Evolutionary conservation across 2,113 vertebrate species (phyloP).

Genomic region (Dipodomys spectabilis): DNA sequence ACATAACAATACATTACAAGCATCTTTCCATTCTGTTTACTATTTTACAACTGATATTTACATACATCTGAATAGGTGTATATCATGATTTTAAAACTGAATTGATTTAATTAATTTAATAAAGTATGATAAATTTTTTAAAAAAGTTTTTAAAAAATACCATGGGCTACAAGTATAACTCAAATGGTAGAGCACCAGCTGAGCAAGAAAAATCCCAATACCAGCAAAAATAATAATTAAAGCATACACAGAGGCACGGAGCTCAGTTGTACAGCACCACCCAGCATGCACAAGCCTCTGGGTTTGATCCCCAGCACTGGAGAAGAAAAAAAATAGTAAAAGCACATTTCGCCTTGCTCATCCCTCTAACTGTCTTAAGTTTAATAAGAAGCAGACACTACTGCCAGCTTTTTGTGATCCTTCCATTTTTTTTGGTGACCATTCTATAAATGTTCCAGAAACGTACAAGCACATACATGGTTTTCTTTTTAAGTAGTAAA

Average conservation of each 20-base stretch:
- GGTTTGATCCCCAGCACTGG: too few relatives aligned
- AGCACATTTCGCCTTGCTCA: not conserved
- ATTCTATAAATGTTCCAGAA: not conserved
- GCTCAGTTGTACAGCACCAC: too few relatives aligned
- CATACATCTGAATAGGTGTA: slow-evolving; percentile 16
- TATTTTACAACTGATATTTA: slow-evolving; percentile 19
- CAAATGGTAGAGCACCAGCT: too few relatives aligned
- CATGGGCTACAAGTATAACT: too few relatives aligned
- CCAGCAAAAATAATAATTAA: too few relatives aligned
- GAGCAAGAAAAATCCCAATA: too few relatives aligned
- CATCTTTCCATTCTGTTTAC: slow-evolving; percentile 20
- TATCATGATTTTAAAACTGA: too few relatives aligned
- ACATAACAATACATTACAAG: slow-evolving; percentile 29
- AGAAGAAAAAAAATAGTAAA: not conserved
- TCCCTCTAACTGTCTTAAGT: not conserved
- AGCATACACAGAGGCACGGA: too few relatives aligned
- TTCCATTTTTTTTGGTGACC: not conserved
- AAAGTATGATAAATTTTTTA: too few relatives aligned
- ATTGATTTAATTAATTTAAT: too few relatives aligned
- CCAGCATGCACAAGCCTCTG: too few relatives aligned
- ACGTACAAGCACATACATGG: not conserved
- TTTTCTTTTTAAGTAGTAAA: not conserved
- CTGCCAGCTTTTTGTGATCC: not conserved
- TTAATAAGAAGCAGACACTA: not conserved
- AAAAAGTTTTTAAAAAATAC: too few relatives aligned